Conservation (phyloP, 1,140 invertebrate genomes). For the Brachionus sp. region DNA sequence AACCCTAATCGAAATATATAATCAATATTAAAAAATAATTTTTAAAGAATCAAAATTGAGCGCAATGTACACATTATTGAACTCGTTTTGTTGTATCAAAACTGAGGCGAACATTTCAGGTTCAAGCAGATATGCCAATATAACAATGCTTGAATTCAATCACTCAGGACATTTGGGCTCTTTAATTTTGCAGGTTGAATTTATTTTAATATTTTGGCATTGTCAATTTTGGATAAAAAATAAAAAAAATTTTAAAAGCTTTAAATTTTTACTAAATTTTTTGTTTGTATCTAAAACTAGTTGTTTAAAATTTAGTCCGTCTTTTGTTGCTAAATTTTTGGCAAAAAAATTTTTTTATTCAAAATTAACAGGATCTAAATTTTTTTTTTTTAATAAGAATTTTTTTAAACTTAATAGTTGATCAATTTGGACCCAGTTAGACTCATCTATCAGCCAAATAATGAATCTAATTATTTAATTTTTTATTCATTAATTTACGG, state of each 20-base stretch:
- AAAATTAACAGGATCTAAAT: too few species aligned
- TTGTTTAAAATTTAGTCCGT: too few species aligned
- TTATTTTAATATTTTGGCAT: too few species aligned
- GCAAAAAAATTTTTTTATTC: too few species aligned
- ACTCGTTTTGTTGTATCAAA: slow-evolving; percentile 80
- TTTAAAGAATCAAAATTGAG: slow-evolving; percentile 78
- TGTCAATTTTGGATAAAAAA: too few species aligned
- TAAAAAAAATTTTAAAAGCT: too few species aligned
- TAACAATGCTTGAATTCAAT: slow-evolving; percentile 85
- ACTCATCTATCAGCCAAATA: slow-evolving; percentile 67
- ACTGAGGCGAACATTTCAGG: slow-evolving; percentile 69
- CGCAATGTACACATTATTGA: slow-evolving; percentile 75
- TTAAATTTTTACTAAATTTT: too few species aligned
- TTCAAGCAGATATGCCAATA: slow-evolving; percentile 79
- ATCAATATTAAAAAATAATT: too few species aligned
- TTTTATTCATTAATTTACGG: slow-evolving; percentile 78
- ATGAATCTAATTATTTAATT: slow-evolving; percentile 75
- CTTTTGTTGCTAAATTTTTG: too few species aligned
- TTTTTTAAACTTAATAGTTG: slow-evolving; percentile 60
- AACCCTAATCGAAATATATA: too few species aligned
- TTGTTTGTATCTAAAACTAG: too few species aligned
- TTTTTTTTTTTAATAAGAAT: slow-evolving; percentile 18
- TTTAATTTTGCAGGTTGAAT: slow-evolving; percentile 74
- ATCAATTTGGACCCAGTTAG: slow-evolving; percentile 72
- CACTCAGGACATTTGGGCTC: slow-evolving; percentile 80